phyloP scores from a whole-genome alignment of 2,113 vertebrate species.

The Melanerpes formicivorus region DNA sequence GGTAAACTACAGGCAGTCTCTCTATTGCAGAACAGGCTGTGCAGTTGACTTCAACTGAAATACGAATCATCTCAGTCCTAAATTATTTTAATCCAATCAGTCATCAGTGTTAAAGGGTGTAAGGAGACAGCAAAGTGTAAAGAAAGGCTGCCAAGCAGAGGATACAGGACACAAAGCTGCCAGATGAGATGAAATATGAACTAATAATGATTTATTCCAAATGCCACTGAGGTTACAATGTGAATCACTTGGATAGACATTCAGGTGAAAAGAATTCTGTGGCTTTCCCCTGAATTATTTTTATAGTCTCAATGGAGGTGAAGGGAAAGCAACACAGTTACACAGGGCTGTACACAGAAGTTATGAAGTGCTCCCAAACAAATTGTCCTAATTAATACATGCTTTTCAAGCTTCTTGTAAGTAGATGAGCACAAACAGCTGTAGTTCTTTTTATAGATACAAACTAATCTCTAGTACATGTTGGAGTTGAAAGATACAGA shows the following conservation, averaged over 20 bases:
- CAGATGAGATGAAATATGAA: constrained; percentile 38
- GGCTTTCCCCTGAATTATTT: background rate
- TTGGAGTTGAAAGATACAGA: constrained; percentile 28
- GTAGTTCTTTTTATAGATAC: constrained; percentile 64
- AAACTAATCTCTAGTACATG: constrained; percentile 57
- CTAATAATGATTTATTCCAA: constrained; percentile 64
- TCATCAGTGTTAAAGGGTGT: constrained; percentile 35
- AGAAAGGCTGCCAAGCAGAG: constrained; percentile 44
- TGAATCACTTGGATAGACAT: background rate
- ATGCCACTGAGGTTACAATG: background rate
- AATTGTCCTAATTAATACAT: constrained; percentile 51
- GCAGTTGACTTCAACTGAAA: constrained; percentile 42
- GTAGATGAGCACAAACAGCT: constrained; percentile 51
- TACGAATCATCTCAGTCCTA: constrained; percentile 31
- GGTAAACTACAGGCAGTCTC: background rate
- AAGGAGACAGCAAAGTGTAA: constrained; percentile 45
- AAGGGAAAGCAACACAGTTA: background rate
- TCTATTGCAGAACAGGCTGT: constrained; percentile 40
- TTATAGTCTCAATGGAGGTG: background rate
- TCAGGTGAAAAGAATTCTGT: background rate
- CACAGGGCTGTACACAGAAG: background rate
- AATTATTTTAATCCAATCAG: constrained; percentile 61
- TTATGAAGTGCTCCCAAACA: constrained; percentile 41
- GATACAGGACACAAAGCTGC: constrained; percentile 49
- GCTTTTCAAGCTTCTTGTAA: constrained; percentile 47